Evolutionary conservation across 2,888 invertebrate genomes (phyloP), one percentile per base, ranked within the genome.

Genomic region (Itoplectis maculator): DNA sequence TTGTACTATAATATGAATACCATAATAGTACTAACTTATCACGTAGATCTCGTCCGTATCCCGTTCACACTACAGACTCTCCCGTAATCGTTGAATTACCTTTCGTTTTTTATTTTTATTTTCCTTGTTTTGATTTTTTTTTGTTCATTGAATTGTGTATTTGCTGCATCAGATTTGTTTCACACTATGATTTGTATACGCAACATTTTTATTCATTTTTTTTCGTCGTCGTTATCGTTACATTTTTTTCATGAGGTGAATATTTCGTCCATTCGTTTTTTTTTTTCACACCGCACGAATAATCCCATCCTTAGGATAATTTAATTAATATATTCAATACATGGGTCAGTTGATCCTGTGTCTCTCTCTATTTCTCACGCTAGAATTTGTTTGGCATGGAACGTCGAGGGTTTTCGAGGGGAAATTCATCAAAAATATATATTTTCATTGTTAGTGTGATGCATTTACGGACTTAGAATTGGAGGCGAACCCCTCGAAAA

Each of bases 191-290:
- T 61, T 61, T 40, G 35, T 61, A 15, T 20, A 15, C 7, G n/a
- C n/a, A n/a, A n/a, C 6, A 13, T 59, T 23, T 2, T 54, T 23
- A 47, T n/a, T 11, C 42, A 42, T 78, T 74, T 18, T 69, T 37
- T 20, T 45, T 45, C 5, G n/a, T n/a, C n/a, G n/a, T 42, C 37
- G 37, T 40, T 47, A 73, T 70, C 59, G 51, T 80, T 70, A 3
- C 11, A 69, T 65, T 79, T 78, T 78, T 83, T 83, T 77, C 73
- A 70, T 20, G 29, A 29, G 5, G 29, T 29, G 29, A 29, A 29
- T 29, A 3, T 87, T 87, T 77, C 40, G 81, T 86, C 85, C 82
- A 82, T 61, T 59, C 70, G 73, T 80, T 78, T 73, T 29, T 3
- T n/a, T 2, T 29, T 29, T 59, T 56, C 35, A 77, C 79, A 79